Evolutionary conservation across 1,140 invertebrate genomes (phyloP), one percentile per base, ranked within the genome.

Genomic region (Lepidostoma basale): DNA sequence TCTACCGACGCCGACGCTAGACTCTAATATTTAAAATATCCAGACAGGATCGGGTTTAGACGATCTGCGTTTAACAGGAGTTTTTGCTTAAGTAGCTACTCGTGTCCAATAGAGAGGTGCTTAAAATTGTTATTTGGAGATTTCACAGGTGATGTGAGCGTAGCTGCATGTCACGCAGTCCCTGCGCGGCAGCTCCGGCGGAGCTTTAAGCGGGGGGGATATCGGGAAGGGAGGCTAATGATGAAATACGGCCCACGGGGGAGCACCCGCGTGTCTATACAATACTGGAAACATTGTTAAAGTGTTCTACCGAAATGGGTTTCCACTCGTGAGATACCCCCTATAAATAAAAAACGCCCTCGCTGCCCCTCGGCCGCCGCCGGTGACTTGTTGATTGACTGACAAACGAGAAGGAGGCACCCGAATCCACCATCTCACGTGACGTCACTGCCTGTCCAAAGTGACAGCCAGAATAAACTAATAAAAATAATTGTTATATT

Each of bases 181-280:
- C 54, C 30, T 22, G 3, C 54, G 52, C 49, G 45, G 45, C 23
- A 25, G 14, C 26, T 18, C 3, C 36, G 16, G 20, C 30, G 10
- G 33, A n/a, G 54, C 22, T 59, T 59, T 59, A 59, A 39, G 33
- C 54, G 20, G 30, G 54, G 36, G 10, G 1, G 8, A n/a, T n/a
- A n/a, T n/a, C n/a, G 30, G 30, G n/a, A 36, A 16, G 47, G 44
- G 70, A 47, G 12, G 58, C 30, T 72, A 72, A 72, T 72, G 66
- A 66, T 68, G 70, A 72, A 72, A 72, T 72, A 72, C 67, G 47
- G 54, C 42, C 40, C 62, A 25, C 49, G 36, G 40, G 70, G 70
- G 70, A 72, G 30, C 44, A 42, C 54, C 30, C 54, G 54, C 54
- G 33, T 59, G 54, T 59, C 54, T 40, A 59, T 69, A 65, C 62